Evolutionary conservation across 2,113 vertebrate genomes (phyloP), one percentile per base, ranked within the genome.

Genomic region (Calyptomena viridis): DNA sequence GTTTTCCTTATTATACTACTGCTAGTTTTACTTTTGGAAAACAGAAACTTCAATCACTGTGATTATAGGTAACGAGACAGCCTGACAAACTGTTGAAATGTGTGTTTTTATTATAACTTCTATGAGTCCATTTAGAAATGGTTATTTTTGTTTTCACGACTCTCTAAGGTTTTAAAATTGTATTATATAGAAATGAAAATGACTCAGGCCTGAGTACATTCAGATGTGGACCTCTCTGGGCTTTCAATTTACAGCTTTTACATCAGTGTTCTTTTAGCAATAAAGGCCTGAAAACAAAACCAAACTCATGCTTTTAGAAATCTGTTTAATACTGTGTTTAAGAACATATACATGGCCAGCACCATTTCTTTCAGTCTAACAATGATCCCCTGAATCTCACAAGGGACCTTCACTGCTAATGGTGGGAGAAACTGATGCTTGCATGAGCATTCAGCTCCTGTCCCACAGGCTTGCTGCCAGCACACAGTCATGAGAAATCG

Each of bases 11-110:
- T 93, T 91, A 91, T 90, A 74, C 71, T 25, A n/a, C 28, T 93
- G 72, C 75, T 97, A 79, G 95, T 97, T 98, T 97, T 97, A 82
- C 27, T 91, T 96, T 95, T 90, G 67, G 78, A 96, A 91, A 94
- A 90, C 78, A 89, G 42, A 92, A 96, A 64, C 86, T 97, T 97
- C 90, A 93, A 59, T 97, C 95, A 96, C 58, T 82, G 67, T 96
- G 88, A 96, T 96, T 96, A 96, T 63, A 97, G 93, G 83, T 95
- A 97, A 94, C 82, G 94, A 96, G 87, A 95, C 85, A 91, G 40
- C 80, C 79, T 97, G 95, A 98, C 81, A 97, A 93, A 73, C 90
- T 64, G 39, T 58, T 94, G 91, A 96, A 68, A 94, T 91, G 81
- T 84, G 73, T 96, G 79, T 56, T 97, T 96, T 90, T 95, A 68